Conservation (phyloP, 2,888 invertebrate species). For the Steromphala cineraria region DNA sequence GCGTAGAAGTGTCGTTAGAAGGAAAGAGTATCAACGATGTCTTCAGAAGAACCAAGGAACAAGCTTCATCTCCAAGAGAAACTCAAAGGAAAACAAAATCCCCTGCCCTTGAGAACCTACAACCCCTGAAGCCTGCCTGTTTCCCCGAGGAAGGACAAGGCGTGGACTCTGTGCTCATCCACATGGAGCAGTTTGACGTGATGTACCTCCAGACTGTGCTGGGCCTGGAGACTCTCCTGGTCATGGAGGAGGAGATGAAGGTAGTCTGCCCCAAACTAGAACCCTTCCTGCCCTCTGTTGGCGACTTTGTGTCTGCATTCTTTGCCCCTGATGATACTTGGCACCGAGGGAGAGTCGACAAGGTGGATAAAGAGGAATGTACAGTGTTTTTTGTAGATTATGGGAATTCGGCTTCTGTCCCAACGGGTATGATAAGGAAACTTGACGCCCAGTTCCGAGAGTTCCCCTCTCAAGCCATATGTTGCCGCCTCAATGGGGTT, state of each 20-base stretch:
- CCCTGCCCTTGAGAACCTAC: too few species aligned
- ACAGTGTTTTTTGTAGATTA: constrained; percentile 64
- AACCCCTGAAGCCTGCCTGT: not conserved
- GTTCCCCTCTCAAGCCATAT: constrained; percentile 47
- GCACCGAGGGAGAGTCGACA: constrained; percentile 54
- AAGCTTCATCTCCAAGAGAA: too few species aligned
- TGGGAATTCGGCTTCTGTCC: constrained; percentile 58
- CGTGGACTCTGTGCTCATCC: not conserved
- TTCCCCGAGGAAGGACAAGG: not conserved
- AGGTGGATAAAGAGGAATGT: constrained; percentile 28
- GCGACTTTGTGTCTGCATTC: constrained; percentile 47
- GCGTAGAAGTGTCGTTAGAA: not conserved
- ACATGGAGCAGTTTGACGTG: not conserved
- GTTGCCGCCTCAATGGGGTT: constrained; percentile 48
- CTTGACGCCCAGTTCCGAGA: not conserved
- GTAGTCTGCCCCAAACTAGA: not conserved
- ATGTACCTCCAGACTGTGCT: not conserved
- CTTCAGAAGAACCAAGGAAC: not conserved
- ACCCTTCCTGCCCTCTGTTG: constrained; percentile 14
- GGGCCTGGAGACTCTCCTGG: not conserved
- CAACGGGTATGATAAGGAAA: not conserved
- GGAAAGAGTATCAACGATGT: not conserved
- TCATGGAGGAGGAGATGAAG: not conserved
- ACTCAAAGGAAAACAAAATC: too few species aligned
- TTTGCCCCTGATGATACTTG: constrained; percentile 44